Evolutionary conservation across 2,888 invertebrate species (phyloP), one percentile per base, ranked within the genome.

Genomic region (Tigriopus californicus): DNA sequence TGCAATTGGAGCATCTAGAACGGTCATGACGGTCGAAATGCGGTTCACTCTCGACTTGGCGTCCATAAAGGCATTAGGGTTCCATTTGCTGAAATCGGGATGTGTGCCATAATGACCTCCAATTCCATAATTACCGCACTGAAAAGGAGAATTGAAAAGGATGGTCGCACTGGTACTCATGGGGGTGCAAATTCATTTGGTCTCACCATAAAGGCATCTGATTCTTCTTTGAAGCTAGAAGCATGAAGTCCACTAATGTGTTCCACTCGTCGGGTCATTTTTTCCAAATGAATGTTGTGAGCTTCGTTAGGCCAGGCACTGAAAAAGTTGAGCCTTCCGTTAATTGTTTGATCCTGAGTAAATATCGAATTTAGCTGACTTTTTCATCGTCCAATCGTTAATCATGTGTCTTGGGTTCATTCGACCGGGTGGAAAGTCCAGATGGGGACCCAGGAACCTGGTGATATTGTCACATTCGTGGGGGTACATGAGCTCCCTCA

Each of bases 351-450:
- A n/a, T n/a, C n/a, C n/a, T n/a, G n/a, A n/a, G 13, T 12, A 41
- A 41, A 13, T 41, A 13, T 41, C 11, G 13, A 15, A 11, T 44
- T 44, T 3, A 3, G n/a, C 41, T 18, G 33, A 54, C 54, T 56
- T 56, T 56, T 56, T 56, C 56, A 56, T 56, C 18, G 56, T 56
- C 56, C 56, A 56, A 33, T 56, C 56, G 25, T 56, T 56, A 20
- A 13, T 15, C 11, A 3, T 13, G 2, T 40, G 40, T n/a, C 18
- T 13, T 25, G 20, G 8, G 22, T 20, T 44, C 56, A 56, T 56
- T 22, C 56, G 15, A 13, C 56, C 56, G 18, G 56, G 56, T 24
- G 56, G 56, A 44, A 33, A 3, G 18, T 15, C 56, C 41, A 56
- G 22, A 8, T 46, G 18, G 15, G 56, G 56, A 20, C 56, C 44